Evolutionary conservation across 2,113 vertebrate species (phyloP), one percentile per base, ranked within the genome.

Genomic region (Prionailurus bengalensis): DNA sequence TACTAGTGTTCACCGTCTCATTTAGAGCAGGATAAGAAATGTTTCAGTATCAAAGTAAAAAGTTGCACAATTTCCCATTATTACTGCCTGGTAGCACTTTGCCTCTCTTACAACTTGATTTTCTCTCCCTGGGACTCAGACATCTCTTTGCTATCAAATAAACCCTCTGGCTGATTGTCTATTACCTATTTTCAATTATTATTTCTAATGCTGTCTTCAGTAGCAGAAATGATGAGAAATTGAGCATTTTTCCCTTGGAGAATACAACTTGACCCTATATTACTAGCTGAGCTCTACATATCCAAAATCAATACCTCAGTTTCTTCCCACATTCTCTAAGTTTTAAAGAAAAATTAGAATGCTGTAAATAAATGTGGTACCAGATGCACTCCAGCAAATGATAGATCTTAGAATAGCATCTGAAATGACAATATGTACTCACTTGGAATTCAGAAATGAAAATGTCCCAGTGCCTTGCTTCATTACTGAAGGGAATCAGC

Each of bases 371-470:
- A 94, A 83, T 95, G 95, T 78, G 21, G 19, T 94, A 98, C 97
- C 97, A 97, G 97, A 98, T 92, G 94, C 97, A 97, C 97, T 97
- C 94, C 27, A 98, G 68, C 82, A 98, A 98, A 97, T 97, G 98
- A 99, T 93, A 97, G 91, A 91, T 98, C 96, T 98, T 98, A 95
- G 97, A 98, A 98, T 98, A 98, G 98, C 96, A 97, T 98, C 98
- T 97, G 94, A 98, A 98, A 98, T 94, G 95, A 98, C 95, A 97
- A 93, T 68, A 68, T 96, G 94, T 98, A 98, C 98, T 99, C 96
- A 99, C 99, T 98, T 99, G 99, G 94, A 99, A 99, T 51, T 98
- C 87, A 74, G 98, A 99, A 98, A 99, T 99, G 94, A 98, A 98
- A 99, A 99, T 97, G 82, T 98, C 96, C 98, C 99, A 99, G 78